A percentile compares a stretch with the other conserved stretches of the same genome.
Evolutionary conservation across 2,113 vertebrate species (phyloP).

Genomic region (Sorex fumeus): DNA sequence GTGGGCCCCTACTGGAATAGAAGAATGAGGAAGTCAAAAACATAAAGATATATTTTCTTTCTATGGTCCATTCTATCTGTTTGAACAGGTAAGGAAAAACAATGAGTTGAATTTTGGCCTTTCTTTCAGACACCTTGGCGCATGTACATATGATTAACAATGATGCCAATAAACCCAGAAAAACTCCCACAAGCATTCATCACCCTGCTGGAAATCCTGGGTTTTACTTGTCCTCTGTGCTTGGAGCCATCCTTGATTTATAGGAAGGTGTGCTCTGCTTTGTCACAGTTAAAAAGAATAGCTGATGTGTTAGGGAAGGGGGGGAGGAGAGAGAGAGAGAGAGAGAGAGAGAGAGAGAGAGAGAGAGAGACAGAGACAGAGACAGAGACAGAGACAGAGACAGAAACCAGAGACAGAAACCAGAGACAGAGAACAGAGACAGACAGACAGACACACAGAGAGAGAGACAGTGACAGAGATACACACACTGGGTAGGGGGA

Average conservation of each 20-base stretch:
- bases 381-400: no score
- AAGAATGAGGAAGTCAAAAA: neutral
- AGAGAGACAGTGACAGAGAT: no score
- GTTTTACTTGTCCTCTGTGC: neutral
- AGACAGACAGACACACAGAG: no score
- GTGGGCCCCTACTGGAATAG: neutral
- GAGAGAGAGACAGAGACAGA: no score
- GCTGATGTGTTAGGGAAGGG: neutral
- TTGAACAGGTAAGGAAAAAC: neutral
- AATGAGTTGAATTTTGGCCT: neutral
- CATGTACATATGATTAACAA: neutral
- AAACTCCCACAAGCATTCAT: neutral
- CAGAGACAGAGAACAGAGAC: no score
- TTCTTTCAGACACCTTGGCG: neutral
- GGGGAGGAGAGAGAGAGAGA: no score
- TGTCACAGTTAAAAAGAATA: neutral
- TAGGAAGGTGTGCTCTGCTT: neutral
- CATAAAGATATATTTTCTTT: neutral
- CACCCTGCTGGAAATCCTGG: neutral
- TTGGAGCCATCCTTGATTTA: neutral
- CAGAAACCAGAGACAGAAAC: no score
- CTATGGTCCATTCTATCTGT: neutral
- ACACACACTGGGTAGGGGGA: no score
- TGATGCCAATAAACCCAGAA: fast-evolving
- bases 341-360: no score